Percentiles rank a stretch among this genome's conserved stretches.
phyloP scores from a whole-genome alignment of 2,113 vertebrate genomes.

The Suricata suricatta region DNA sequence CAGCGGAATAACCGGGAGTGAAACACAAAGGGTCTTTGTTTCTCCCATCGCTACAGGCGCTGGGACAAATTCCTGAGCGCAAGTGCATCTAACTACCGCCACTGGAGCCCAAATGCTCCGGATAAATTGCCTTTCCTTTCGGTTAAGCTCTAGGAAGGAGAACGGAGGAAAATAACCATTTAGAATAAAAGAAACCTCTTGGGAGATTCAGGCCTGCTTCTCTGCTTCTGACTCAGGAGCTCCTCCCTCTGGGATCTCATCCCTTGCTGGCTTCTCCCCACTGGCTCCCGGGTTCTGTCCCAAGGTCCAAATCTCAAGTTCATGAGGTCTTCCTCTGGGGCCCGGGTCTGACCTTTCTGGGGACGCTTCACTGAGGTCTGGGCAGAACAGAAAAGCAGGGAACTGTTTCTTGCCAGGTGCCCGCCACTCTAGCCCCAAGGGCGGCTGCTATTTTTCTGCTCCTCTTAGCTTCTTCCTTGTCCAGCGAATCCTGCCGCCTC shows the following conservation, averaged over 20 bases:
- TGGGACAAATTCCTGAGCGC: neutral
- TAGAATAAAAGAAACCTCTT: neutral
- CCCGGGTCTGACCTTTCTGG: neutral
- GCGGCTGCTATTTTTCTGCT: neutral
- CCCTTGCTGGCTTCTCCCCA: rapidly evolving
- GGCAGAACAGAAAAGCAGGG: neutral
- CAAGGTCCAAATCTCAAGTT: neutral
- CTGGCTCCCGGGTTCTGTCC: neutral
- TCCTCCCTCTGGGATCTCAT: neutral
- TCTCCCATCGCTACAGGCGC: neutral
- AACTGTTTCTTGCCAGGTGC: neutral
- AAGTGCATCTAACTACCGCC: neutral
- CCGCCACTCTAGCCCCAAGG: neutral
- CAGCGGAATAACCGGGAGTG: neutral
- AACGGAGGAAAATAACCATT: neutral
- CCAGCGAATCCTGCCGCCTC: neutral
- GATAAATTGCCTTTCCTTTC: neutral
- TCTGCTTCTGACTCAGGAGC: neutral
- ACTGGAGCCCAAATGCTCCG: rapidly evolving
- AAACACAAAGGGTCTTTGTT: neutral
- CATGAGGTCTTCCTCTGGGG: neutral
- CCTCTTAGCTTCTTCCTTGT: neutral
- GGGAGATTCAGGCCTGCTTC: neutral
- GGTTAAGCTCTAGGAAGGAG: neutral
- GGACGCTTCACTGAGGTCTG: neutral